Evolutionary conservation across 2,797 vertebrate species (phyloP).

Genomic region (Hydrophis major): DNA sequence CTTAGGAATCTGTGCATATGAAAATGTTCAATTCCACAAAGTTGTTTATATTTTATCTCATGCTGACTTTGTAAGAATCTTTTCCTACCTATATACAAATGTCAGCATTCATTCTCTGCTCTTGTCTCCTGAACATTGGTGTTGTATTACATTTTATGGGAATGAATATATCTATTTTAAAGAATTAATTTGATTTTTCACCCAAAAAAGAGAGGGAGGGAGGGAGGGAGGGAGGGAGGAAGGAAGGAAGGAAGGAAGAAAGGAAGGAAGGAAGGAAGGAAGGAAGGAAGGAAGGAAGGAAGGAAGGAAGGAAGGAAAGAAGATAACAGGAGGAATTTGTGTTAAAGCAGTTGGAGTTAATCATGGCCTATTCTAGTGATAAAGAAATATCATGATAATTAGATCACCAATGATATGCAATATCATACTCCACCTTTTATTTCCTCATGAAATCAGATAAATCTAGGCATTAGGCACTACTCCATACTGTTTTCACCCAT

Average conservation of each 20-base stretch:
- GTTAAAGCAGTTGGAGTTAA: not conserved
- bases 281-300: not conserved
- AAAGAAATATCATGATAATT: too few species aligned
- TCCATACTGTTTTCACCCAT: too few species aligned
- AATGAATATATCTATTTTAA: not conserved
- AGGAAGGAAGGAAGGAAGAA: not conserved
- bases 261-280: too few species aligned
- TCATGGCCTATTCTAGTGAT: not conserved
- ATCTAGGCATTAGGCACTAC: too few species aligned
- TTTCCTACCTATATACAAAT: constrained; percentile 2
- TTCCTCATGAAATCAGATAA: too few species aligned
- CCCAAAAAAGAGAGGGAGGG: not conserved
- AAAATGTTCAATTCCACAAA: constrained; percentile 19
- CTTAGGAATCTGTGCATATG: constrained; percentile 15
- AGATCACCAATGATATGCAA: too few species aligned
- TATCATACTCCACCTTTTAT: too few species aligned
- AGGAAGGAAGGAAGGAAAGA: not conserved
- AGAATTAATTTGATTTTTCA: not conserved
- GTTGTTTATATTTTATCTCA: constrained; percentile 14
- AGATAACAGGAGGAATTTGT: not conserved
- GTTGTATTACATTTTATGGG: not conserved
- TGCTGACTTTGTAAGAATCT: constrained; percentile 30
- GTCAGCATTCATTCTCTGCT: constrained; percentile 20
- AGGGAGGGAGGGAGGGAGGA: too few species aligned
- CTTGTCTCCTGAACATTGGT: constrained; percentile 1